Percentiles rank a stretch among this genome's conserved stretches.
Conservation (phyloP, 2,888 invertebrate genomes). For the Dynastes tityus region DNA sequence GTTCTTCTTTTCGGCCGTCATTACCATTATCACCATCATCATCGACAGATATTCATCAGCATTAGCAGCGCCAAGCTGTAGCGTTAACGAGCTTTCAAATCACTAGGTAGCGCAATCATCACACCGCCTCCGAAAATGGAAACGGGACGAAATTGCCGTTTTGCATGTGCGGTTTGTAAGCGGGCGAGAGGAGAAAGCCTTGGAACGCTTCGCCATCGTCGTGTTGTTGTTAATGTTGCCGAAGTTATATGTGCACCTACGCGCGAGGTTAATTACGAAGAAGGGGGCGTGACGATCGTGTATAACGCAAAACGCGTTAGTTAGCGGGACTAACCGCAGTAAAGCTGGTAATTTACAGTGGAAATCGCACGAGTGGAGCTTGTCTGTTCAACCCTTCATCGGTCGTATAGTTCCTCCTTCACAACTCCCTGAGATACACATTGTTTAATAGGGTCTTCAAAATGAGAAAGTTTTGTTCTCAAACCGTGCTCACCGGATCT, state of each 20-base stretch:
- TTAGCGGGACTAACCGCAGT: not conserved
- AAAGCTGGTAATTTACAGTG: not conserved
- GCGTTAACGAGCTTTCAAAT: slow-evolving; percentile 11
- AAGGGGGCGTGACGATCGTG: slow-evolving; percentile 23
- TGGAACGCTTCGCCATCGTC: not conserved
- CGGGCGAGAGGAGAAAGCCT: not conserved
- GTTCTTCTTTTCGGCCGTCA: not conserved
- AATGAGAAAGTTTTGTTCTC: too few species aligned
- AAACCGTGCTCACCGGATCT: too few species aligned
- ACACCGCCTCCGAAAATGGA: slow-evolving; percentile 15
- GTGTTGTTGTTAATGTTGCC: slow-evolving; percentile 2
- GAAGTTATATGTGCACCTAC: slow-evolving; percentile 19
- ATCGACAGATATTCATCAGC: slow-evolving; percentile 49
- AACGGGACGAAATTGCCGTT: slow-evolving; percentile 34
- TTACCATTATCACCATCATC: slow-evolving; percentile 17
- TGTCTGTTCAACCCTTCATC: not conserved
- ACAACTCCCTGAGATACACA: too few species aligned
- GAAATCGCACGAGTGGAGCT: not conserved
- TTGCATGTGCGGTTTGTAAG: slow-evolving; percentile 33
- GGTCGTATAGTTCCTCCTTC: not conserved
- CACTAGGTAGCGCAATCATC: not conserved
- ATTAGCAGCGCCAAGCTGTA: slow-evolving; percentile 20
- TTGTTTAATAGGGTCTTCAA: too few species aligned
- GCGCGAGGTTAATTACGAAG: slow-evolving; percentile 18
- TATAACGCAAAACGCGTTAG: not conserved